Base-by-base conservation (phyloP, 2,797 vertebrate genomes). In the Thalassophryne amazonica region DNA sequence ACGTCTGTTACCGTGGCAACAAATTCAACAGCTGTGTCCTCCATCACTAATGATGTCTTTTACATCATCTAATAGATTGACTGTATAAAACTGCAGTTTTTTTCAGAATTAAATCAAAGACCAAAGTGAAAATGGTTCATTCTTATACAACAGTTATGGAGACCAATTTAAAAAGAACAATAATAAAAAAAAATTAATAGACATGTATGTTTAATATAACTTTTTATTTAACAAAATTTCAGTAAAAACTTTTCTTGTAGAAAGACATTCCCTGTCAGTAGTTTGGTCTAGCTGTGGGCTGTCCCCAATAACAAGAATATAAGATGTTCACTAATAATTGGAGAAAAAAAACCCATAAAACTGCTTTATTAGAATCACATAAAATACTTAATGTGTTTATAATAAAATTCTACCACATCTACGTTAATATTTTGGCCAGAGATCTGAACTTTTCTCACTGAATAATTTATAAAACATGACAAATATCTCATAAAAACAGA, bases 201-300 rank as follows among this genome's bases (percentile, higher is more conserved):
- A n/a, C n/a, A n/a, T n/a, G n/a, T 43, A 60, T 3, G 34, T 85
- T 83, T 80, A 69, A 84, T 88, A 87, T 79, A 87, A 67, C 58
- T 81, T 85, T 86, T 88, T 86, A 80, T 85, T 87, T 83, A 83
- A 86, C 83, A 88, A 86, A 81, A 73, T 83, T 85, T 85, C 80
- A 87, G 83, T 88, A 89, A 88, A 89, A 89, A 87, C 82, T 83
- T 68, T 85, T 73, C 73, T 69, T 76, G 78, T 87, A 86, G 70
- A 89, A 86, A 88, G 82, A 84, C 75, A 82, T 72, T 87, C 62
- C 84, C 86, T 74, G 80, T 89, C 86, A 88, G 86, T 89, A 88
- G 86, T 85, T 67, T 69, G 25, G 60, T 76, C 65, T 68, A 65
- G 62, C 69, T 60, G 58, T 59, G 51, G 58, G 56, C 65, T 14